These are phyloP conservation scores for Leptonema lineaticorne DNA, from an alignment of 1,140 invertebrate species.

Conservation along the genomic window DNA sequence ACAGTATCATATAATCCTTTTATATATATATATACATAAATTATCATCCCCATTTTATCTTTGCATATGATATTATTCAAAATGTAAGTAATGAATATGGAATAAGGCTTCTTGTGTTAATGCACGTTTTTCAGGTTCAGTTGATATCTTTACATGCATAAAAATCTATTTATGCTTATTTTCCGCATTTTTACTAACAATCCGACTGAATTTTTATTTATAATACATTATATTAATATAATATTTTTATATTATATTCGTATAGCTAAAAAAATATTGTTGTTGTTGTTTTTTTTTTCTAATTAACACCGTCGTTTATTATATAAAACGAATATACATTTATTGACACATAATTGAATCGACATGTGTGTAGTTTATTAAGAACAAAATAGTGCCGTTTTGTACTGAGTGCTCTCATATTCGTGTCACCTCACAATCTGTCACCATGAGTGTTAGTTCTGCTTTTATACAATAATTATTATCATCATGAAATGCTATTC, in stretches of 20 bases:
- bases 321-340: no score
- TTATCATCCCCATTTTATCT: no score
- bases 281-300: no score
- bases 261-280: no score
- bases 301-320: no score
- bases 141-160: neutral
- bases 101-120: neutral
- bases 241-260: no score
- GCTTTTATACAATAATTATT: conserved; percentile 25
- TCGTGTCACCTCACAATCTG: conserved; percentile 16
- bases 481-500: conserved; percentile 6
- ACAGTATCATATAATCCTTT: no score
- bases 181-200: conserved; percentile 3
- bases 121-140: neutral
- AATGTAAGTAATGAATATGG: conserved; percentile 16
- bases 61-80: neutral
- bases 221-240: no score
- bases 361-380: neutral
- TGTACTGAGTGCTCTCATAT: neutral
- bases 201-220: no score
- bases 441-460: conserved; percentile 11
- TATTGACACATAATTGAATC: no score
- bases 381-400: no score
- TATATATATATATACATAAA: no score
- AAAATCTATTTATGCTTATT: conserved; percentile 12